Evolutionary conservation across 2,797 vertebrate genomes (phyloP).

Genomic region (Diglossa cyanea): DNA sequence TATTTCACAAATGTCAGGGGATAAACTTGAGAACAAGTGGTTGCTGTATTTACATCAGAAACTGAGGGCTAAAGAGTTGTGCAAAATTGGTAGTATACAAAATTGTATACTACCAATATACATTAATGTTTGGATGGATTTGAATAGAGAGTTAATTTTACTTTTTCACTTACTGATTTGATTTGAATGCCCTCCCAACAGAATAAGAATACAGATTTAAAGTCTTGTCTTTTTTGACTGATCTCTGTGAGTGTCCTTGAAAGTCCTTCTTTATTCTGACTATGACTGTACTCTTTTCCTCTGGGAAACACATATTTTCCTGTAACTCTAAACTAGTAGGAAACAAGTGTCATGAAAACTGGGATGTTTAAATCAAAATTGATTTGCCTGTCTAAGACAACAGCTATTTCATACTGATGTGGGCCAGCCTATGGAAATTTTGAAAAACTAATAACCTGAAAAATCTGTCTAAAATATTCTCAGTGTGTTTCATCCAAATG

Average conservation of each 20-base stretch:
- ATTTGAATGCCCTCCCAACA: background rate
- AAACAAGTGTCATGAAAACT: conserved; percentile 48
- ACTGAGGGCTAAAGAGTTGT: background rate
- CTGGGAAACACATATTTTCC: conserved; percentile 41
- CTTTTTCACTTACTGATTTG: background rate
- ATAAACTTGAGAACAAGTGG: background rate
- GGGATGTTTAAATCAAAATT: conserved; percentile 46
- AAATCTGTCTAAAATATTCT: background rate
- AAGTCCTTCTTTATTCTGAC: conserved; percentile 52
- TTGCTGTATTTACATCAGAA: background rate
- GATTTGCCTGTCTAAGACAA: background rate
- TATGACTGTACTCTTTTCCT: conserved; percentile 30
- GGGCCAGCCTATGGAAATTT: conserved; percentile 27
- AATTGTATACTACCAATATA: background rate
- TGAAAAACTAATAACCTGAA: conserved; percentile 19
- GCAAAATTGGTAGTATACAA: background rate
- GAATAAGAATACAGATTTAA: background rate
- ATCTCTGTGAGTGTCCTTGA: conserved; percentile 32
- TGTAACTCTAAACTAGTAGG: conserved; percentile 48
- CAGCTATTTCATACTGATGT: conserved; percentile 28
- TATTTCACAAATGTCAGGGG: background rate
- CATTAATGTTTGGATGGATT: background rate
- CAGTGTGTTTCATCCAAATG: background rate
- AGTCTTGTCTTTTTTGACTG: conserved; percentile 6
- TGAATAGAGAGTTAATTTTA: background rate